A percentile compares a stretch with the other conserved stretches of the same genome.
Evolutionary conservation across 2,113 vertebrate species (phyloP).

Genomic region (Delphinus delphis): DNA sequence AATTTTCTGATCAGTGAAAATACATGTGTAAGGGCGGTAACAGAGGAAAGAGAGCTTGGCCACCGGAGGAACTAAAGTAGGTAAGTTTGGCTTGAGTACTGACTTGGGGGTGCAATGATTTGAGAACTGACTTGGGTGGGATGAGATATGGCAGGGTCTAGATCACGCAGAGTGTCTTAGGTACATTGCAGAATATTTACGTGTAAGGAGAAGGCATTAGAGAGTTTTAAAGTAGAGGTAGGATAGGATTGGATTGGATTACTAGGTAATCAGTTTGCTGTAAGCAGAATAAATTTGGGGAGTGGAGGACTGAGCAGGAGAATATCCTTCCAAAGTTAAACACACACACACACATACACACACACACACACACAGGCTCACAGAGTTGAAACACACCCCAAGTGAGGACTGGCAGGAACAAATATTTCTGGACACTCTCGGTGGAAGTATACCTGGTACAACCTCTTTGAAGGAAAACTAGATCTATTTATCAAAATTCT

Average conservation of each 20-base stretch:
- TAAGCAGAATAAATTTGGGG: background rate
- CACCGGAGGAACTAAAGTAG: fast-evolving
- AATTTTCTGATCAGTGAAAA: background rate
- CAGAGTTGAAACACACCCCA: background rate
- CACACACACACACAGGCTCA: fast-evolving
- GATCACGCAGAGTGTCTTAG: background rate
- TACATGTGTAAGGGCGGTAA: fast-evolving
- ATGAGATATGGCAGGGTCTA: fast-evolving
- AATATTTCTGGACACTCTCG: background rate
- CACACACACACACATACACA: fast-evolving
- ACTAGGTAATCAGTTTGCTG: background rate
- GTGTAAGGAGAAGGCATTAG: background rate
- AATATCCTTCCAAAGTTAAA: background rate
- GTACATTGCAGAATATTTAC: fast-evolving
- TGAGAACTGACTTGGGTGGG: fast-evolving
- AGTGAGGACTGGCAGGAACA: background rate
- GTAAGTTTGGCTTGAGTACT: fast-evolving
- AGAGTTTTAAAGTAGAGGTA: background rate
- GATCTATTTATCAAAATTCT: background rate
- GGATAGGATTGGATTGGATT: background rate
- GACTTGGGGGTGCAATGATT: fast-evolving
- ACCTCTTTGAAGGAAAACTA: background rate
- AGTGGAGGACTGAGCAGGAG: background rate
- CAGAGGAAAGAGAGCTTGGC: too few species aligned
- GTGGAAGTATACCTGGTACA: fast-evolving